Evolutionary conservation across 2,113 vertebrate genomes (phyloP).

Genomic region (Peucedramus taeniatus): DNA sequence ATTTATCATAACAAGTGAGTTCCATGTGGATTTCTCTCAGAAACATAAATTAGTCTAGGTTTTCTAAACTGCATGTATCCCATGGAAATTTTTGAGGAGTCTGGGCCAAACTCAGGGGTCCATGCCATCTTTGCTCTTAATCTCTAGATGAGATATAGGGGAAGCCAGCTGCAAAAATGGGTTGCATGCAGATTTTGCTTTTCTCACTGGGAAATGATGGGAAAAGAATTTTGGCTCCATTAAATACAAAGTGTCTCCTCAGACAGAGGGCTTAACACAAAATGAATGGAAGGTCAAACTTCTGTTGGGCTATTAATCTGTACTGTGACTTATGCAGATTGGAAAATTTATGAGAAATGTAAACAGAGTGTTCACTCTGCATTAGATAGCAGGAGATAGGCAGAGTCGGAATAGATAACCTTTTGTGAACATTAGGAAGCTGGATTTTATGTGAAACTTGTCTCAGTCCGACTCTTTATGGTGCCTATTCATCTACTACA

Average conservation of each 20-base stretch:
- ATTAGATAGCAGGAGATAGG: conserved; percentile 65
- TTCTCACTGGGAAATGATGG: conserved; percentile 3
- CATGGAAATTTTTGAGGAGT: not conserved
- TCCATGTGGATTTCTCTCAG: not conserved
- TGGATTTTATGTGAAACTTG: conserved; percentile 42
- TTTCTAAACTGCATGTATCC: not conserved
- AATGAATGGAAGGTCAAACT: conserved; percentile 66
- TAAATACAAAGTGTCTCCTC: conserved; percentile 15
- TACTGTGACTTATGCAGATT: conserved; percentile 54
- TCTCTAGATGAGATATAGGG: not conserved
- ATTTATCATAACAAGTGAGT: not conserved
- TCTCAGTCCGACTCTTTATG: not conserved
- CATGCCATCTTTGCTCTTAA: not conserved
- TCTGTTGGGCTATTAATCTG: conserved; percentile 60
- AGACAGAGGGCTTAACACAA: conserved; percentile 30
- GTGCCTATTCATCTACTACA: not conserved
- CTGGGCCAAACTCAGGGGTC: not conserved
- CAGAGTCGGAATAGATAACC: conserved; percentile 52
- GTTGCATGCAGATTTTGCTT: not conserved
- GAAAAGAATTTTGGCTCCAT: conserved; percentile 54
- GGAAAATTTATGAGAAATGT: conserved; percentile 62
- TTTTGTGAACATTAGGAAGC: conserved; percentile 44
- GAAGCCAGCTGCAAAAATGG: not conserved
- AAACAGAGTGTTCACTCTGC: conserved; percentile 54
- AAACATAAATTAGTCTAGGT: conserved; percentile 1